Evolutionary conservation across 64 coral and sea anemone genomes (phyloP).

Genomic region (Montipora capricornis): DNA sequence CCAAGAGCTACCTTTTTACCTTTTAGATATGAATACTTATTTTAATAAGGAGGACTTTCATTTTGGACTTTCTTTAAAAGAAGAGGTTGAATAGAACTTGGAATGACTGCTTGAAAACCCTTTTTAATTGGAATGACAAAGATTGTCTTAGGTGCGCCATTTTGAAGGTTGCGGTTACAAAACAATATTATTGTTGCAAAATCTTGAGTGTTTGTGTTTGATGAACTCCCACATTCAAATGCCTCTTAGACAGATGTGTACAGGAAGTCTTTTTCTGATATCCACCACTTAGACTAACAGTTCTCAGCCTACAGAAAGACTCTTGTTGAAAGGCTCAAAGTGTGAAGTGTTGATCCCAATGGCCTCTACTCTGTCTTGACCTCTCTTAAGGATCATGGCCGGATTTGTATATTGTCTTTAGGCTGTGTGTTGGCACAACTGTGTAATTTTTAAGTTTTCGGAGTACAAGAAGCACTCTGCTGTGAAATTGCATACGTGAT

Average conservation of each 20-base stretch:
- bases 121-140: background rate
- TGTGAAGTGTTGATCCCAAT: background rate
- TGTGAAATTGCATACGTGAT: too few relatives aligned
- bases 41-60: too few relatives aligned
- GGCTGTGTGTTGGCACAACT: background rate
- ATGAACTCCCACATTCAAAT: background rate
- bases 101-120: too few relatives aligned
- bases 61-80: too few relatives aligned
- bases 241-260: background rate
- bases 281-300: background rate
- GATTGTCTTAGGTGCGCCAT: background rate
- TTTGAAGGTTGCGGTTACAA: background rate
- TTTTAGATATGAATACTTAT: too few relatives aligned
- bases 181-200: background rate
- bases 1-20: too few relatives aligned
- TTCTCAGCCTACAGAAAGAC: background rate
- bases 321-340: background rate
- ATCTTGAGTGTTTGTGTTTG: background rate
- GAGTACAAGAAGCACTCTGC: background rate
- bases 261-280: background rate
- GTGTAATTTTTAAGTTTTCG: background rate
- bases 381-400: background rate
- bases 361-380: background rate
- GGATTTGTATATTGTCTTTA: background rate
- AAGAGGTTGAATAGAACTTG: too few relatives aligned